Evolutionary conservation across 53 echinoderm and acorn worm genomes (phyloP), one percentile per base, ranked within the genome.

Genomic region (Apostichopus leukothele): DNA sequence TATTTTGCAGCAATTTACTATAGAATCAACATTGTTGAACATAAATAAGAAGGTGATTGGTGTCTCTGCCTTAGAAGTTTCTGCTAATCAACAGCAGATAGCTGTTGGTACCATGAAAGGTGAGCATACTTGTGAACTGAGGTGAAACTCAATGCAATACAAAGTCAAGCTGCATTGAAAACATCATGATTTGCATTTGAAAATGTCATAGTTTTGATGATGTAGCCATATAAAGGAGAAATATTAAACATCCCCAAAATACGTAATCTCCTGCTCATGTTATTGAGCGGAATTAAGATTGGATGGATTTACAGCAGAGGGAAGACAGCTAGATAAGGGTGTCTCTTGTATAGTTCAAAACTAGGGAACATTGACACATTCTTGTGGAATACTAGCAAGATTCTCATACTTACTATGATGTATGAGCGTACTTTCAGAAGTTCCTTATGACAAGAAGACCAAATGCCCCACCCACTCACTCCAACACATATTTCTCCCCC

Each of bases 61-160:
- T 11, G 88, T 94, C 2, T 74, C 89, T 68, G 88, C 76, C 4
- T 52, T 90, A 50, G 91, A 87, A 1, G 83, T 94, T 52, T 92
- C 94, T 4, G 92, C 92, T 16, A 79, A 94, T 50, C 96, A 96
- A 67, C 86, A 92, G 55, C 84, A 91, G 71, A 22, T 96, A 52
- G 96, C 96, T 26, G 68, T 96, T 50, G 96, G 96, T 19, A 90
- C 90, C 16, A 66, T 90, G 0, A 89, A 90, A 90, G 96, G 96
- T 96, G 86, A 91, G 75, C 52, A 16, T 6, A 14, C 7, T 14
- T 10, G 7, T 75, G 27, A 75, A 27, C 75, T 27, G 8, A 10
- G 27, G 22, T 75, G 27, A 23, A 75, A 27, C 1, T 75, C 75
- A 23, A 75, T 75, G 22, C 9, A 75, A 75, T 9, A 21, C 9